These are phyloP conservation scores for Lagopus muta DNA, from an alignment of 2,113 vertebrate species.

Conservation along the genomic window DNA sequence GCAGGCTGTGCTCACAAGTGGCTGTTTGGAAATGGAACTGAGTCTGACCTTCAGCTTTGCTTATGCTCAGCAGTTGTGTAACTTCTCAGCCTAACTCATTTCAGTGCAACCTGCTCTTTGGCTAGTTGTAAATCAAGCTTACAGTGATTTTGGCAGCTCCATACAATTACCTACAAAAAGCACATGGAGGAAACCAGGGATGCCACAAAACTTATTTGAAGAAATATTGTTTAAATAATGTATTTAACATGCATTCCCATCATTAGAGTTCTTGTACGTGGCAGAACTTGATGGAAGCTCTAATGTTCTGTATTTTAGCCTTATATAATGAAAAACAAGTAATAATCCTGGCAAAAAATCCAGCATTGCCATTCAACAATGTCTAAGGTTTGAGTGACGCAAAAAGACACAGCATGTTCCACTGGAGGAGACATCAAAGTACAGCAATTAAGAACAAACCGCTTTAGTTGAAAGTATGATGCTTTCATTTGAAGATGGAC, in stretches of 20 bases:
- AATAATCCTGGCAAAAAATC: neutral
- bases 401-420: neutral
- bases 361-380: constrained; percentile 29
- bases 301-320: neutral
- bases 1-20: neutral
- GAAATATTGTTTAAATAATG: neutral
- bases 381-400: neutral
- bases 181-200: neutral
- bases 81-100: neutral
- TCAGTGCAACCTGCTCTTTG: neutral
- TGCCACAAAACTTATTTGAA: neutral
- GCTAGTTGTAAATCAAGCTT: neutral
- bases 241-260: neutral
- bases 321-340: neutral
- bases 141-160: neutral
- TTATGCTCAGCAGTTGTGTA: neutral
- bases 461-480: constrained; percentile 23
- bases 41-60: neutral
- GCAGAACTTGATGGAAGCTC: neutral
- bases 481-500: constrained; percentile 21
- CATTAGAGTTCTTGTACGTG: neutral
- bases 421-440: neutral
- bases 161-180: neutral
- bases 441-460: constrained; percentile 52
- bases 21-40: neutral